phyloP scores from a whole-genome alignment of 2,797 vertebrate genomes.

The Strix occidentalis region DNA sequence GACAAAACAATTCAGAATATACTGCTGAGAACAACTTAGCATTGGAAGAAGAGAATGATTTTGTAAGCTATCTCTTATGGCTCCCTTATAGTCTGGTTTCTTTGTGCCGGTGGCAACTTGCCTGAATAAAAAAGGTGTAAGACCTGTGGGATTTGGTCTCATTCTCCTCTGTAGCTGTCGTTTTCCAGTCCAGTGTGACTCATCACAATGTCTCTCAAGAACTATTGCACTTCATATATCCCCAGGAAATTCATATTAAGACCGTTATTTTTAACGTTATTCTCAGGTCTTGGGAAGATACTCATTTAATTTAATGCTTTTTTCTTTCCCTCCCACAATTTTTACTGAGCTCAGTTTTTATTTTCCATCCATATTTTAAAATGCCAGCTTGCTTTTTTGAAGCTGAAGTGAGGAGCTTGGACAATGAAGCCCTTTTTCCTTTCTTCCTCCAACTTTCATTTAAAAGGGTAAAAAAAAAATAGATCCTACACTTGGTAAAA shows the following conservation, averaged over 20 bases:
- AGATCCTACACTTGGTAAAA: not conserved
- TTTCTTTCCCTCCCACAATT: not conserved
- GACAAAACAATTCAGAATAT: slow-evolving; percentile 3
- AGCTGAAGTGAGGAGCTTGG: not conserved
- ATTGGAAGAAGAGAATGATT: not conserved
- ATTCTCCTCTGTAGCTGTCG: not conserved
- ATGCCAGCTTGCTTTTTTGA: not conserved
- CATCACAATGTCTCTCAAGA: not conserved
- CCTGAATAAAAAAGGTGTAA: not conserved
- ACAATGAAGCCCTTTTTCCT: not conserved
- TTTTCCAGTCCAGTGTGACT: not conserved
- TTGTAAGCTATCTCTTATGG: not conserved
- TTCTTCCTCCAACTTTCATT: not conserved
- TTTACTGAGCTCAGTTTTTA: not conserved
- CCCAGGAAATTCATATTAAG: not conserved
- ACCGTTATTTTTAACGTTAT: slow-evolving; percentile 2
- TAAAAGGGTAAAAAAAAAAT: not conserved
- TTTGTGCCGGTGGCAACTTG: not conserved
- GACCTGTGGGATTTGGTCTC: not conserved
- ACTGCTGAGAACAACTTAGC: not conserved
- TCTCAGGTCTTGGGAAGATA: not conserved
- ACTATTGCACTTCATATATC: not conserved
- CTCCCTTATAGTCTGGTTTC: not conserved
- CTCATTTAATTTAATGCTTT: not conserved
- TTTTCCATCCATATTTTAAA: not conserved